These are phyloP conservation scores for Anas bahamensis DNA, from an alignment of 2,797 vertebrate species.

Conservation along the genomic window DNA sequence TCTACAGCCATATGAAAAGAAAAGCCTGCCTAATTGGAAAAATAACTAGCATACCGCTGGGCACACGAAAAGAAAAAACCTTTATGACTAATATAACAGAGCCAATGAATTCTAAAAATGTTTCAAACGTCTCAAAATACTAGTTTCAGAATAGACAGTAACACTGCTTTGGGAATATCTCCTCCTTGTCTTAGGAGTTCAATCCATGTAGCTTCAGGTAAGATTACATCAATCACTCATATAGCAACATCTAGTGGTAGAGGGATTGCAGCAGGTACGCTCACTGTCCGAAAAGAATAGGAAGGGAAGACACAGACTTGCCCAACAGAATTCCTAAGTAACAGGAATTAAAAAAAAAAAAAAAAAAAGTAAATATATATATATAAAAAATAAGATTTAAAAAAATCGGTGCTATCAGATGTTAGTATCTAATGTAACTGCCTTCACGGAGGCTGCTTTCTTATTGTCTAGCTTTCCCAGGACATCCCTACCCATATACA, in stretches of 20 bases:
- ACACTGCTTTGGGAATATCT: not conserved
- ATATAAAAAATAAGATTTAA: not conserved
- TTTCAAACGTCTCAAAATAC: not conserved
- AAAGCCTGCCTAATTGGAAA: not conserved
- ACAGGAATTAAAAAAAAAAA: not conserved
- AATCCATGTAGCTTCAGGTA: not conserved
- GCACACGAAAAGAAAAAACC: not conserved
- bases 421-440: not conserved
- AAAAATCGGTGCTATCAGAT: not conserved
- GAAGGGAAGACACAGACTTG: not conserved
- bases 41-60: not conserved
- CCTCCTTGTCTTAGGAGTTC: not conserved
- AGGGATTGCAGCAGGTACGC: not conserved
- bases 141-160: not conserved
- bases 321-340: not conserved
- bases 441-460: not conserved
- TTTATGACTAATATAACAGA: slow-evolving; percentile 4
- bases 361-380: not conserved
- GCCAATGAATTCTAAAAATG: slow-evolving; percentile 23
- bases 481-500: not conserved
- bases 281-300: not conserved
- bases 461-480: not conserved
- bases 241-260: slow-evolving; percentile 53
- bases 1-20: not conserved
- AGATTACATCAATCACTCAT: slow-evolving; percentile 38